Conservation (phyloP, 1,140 invertebrate species). For the Drosophila sp. region DNA sequence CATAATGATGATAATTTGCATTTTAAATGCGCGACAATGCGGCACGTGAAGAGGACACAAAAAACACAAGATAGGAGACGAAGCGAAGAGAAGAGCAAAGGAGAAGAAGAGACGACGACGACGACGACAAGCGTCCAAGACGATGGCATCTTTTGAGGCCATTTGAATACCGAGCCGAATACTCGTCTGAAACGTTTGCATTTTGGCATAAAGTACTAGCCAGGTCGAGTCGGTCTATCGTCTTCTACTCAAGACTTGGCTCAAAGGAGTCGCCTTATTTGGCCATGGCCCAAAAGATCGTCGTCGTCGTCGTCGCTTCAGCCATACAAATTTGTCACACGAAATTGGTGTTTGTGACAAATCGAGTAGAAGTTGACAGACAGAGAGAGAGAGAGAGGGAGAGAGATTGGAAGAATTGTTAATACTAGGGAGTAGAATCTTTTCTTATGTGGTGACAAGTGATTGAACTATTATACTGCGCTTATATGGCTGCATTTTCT, state of each 20-base stretch:
- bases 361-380: conserved; percentile 55
- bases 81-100: background rate
- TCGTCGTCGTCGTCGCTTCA: conserved; percentile 23
- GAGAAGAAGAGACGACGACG: background rate
- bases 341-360: conserved; percentile 83
- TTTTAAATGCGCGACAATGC: conserved; percentile 82
- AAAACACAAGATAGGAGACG: background rate
- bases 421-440: conserved; percentile 16
- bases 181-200: conserved; percentile 47
- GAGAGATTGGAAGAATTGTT: conserved; percentile 18
- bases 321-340: conserved; percentile 82
- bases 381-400: conserved; percentile 1
- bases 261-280: conserved; percentile 70
- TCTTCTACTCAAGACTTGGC: conserved; percentile 3
- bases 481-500: conserved; percentile 47
- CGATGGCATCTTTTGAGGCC: conserved; percentile 46
- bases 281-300: conserved; percentile 60
- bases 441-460: conserved; percentile 70
- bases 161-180: conserved; percentile 66
- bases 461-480: conserved; percentile 77
- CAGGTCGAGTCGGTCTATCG: background rate
- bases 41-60: conserved; percentile 41
- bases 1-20: conserved; percentile 82
- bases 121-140: conserved; percentile 4
- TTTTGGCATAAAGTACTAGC: conserved; percentile 71